Base-by-base conservation (phyloP, 2,888 invertebrate genomes). In the Leptura quadrifasciata region DNA sequence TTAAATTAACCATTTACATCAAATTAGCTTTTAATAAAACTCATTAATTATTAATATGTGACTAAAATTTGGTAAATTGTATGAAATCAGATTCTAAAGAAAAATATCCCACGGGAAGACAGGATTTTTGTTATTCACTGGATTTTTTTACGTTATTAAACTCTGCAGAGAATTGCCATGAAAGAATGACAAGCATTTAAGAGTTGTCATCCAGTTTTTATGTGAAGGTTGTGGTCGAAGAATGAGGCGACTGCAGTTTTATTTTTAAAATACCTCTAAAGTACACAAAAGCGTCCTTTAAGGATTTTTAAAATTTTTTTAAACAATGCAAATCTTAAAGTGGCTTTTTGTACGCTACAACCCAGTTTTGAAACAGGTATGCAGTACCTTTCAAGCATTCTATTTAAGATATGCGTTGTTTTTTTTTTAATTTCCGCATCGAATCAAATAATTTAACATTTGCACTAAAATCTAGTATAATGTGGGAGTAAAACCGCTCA, bases 51-150 rank as follows among this genome's bases (percentile, higher is more conserved):
- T 63, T 39, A 52, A 68, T 9, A 27, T 15, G 57, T 24, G 24
- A 27, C 18, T 57, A 18, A 35, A 54, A 31, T 55, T 68, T 39
- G 63, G 12, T 68, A 55, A 55, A 68, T 57, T 68, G 47, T 6
- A 47, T n/a, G 17, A 27, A 54, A 20, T 54, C 10, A 65, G 12
- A 65, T 12, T n/a, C 61, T 63, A 69, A 70, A 76, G n/a, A 52
- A 63, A 61, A 75, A 72, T 72, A 77, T 77, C 77, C 74, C 77
- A 77, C 75, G 77, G 77, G 74, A 77, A 77, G 68, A 52, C 47
- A 63, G 39, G 54, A 69, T 69, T 77, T 75, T 72, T 72, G 47
- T 71, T 71, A n/a, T n/a, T 60, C 39, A 24, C 54, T 39, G 15
- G 20, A 20, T 54, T 67, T 67, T 67, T 54, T 67, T 67, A 47